Evolutionary conservation across 2,888 invertebrate species (phyloP).

Genomic region (Plusia festucae): DNA sequence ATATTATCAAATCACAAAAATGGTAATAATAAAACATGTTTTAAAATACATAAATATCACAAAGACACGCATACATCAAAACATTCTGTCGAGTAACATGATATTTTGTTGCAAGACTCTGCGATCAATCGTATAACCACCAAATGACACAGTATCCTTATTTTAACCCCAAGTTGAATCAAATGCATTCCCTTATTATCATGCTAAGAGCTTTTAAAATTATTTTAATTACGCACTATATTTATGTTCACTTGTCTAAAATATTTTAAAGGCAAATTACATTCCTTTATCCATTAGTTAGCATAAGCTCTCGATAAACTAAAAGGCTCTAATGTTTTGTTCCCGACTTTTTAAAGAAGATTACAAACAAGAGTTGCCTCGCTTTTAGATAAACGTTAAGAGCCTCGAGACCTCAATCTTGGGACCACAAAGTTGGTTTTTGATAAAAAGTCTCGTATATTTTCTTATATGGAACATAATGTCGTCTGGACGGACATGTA

Average conservation of each 20-base stretch:
- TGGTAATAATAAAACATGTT: neutral
- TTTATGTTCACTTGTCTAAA: neutral
- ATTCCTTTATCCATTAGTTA: constrained; percentile 50
- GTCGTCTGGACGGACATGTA: neutral
- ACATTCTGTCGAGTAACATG: constrained; percentile 24
- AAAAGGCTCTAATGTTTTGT: constrained; percentile 71
- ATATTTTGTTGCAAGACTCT: constrained; percentile 32
- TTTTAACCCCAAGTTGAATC: neutral
- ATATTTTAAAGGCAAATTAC: constrained; percentile 50
- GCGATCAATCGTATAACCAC: constrained; percentile 27
- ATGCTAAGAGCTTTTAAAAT: neutral
- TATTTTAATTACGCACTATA: constrained; percentile 2
- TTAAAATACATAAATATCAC: neutral
- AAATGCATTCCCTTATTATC: neutral
- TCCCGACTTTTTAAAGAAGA: constrained; percentile 65
- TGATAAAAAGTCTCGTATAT: neutral
- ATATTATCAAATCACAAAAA: too few species aligned
- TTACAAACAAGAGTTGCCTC: constrained; percentile 71
- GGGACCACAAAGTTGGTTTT: constrained; percentile 55
- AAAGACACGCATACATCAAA: constrained; percentile 10
- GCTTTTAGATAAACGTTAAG: constrained; percentile 76
- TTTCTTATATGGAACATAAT: constrained; percentile 19
- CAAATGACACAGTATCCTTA: constrained; percentile 16
- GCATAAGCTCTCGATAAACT: constrained; percentile 56
- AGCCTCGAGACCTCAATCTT: constrained; percentile 61